Percentiles rank a stretch among this genome's conserved stretches.
These are phyloP conservation scores for Oreocharis arfaki DNA, from an alignment of 2,113 vertebrate genomes.

Conservation along the genomic window DNA sequence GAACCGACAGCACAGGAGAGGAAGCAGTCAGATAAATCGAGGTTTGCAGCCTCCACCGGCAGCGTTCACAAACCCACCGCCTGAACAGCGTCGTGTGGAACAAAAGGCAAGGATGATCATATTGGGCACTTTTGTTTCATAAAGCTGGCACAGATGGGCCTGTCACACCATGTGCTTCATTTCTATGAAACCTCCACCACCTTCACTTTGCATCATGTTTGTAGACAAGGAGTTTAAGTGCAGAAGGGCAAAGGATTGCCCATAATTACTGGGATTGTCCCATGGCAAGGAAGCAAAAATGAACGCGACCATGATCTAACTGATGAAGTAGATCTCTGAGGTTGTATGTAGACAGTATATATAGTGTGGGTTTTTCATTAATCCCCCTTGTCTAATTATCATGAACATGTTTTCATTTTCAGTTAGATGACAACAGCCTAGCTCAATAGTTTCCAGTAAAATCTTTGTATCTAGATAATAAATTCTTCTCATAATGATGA, in stretches of 20 bases:
- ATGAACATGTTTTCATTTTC: slow-evolving; percentile 25
- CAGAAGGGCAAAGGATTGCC: slow-evolving; percentile 20
- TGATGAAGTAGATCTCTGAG: neutral
- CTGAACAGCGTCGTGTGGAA: neutral
- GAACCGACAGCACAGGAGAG: neutral
- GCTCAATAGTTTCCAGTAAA: slow-evolving; percentile 3
- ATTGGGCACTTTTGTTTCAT: slow-evolving; percentile 53
- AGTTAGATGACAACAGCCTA: neutral
- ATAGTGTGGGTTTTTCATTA: neutral
- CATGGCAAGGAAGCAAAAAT: neutral
- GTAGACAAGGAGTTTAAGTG: neutral
- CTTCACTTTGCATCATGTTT: slow-evolving; percentile 44
- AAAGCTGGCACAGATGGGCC: slow-evolving; percentile 63
- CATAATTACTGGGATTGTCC: slow-evolving; percentile 11
- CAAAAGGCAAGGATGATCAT: slow-evolving; percentile 56
- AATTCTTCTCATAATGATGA: neutral
- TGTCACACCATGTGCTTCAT: slow-evolving; percentile 43
- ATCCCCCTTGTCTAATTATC: slow-evolving; percentile 20
- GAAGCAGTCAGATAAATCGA: neutral
- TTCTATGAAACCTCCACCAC: slow-evolving; percentile 48
- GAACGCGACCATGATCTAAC: neutral
- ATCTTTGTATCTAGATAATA: neutral
- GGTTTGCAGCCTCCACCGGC: neutral
- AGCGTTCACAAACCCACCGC: neutral
- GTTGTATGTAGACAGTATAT: neutral